A percentile compares a stretch with the other conserved stretches of the same genome.
These are phyloP conservation scores for Xestia xanthographa DNA, from an alignment of 2,888 invertebrate species.

Conservation along the genomic window DNA sequence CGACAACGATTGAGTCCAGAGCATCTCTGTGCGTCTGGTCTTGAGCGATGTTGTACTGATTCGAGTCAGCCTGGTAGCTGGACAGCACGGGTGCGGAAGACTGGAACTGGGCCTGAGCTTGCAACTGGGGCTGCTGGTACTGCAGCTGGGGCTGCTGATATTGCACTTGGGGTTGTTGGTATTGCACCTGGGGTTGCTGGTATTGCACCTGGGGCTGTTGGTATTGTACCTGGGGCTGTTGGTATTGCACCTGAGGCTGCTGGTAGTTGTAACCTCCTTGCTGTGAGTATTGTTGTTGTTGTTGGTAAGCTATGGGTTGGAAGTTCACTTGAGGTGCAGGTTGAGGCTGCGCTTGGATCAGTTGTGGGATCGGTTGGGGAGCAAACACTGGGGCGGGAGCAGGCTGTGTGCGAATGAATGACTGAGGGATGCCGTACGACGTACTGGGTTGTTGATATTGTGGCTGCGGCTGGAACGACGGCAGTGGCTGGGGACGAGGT, in stretches of 20 bases:
- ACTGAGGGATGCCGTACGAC: conserved; percentile 58
- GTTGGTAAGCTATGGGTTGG: conserved; percentile 53
- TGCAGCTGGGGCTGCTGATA: conserved; percentile 40
- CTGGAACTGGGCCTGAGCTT: conserved; percentile 24
- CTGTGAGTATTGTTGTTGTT: conserved; percentile 48
- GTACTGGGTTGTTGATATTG: conserved; percentile 65
- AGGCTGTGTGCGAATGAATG: conserved; percentile 40
- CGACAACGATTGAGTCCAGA: conserved; percentile 82
- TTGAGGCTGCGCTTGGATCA: conserved; percentile 59
- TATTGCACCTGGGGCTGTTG: conserved; percentile 40
- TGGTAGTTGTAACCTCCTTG: conserved; percentile 63
- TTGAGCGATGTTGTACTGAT: conserved; percentile 78
- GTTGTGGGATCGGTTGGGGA: conserved; percentile 58
- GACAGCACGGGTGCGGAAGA: conserved; percentile 72
- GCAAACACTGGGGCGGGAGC: conserved; percentile 49
- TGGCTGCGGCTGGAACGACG: conserved; percentile 54
- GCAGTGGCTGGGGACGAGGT: conserved; percentile 56
- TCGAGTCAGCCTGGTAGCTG: conserved; percentile 84
- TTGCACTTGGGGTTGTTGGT: conserved; percentile 63
- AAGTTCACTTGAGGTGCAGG: conserved; percentile 47
- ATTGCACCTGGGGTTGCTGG: conserved; percentile 65
- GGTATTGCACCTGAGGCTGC: conserved; percentile 55
- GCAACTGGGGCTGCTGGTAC: conserved; percentile 32
- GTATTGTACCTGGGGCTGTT: conserved; percentile 33
- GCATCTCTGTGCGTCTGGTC: conserved; percentile 76